Evolutionary conservation across 1,140 invertebrate genomes (phyloP).

Genomic region (Rhopalosiphum padi): DNA sequence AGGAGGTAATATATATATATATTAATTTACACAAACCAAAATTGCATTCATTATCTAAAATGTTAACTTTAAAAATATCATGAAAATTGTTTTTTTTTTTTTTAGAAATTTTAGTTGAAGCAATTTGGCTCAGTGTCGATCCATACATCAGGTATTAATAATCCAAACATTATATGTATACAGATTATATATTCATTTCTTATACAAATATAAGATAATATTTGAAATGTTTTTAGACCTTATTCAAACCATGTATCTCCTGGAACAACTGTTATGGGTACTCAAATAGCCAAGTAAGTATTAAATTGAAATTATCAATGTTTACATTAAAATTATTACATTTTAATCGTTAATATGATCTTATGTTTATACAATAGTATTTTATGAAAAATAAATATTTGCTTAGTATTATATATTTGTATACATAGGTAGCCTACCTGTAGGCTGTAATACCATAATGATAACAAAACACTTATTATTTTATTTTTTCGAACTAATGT

Average conservation of each 20-base stretch:
- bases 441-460: neutral
- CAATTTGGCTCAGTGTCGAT: constrained; percentile 74
- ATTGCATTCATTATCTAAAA: neutral
- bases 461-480: constrained; percentile 3
- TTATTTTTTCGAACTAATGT: neutral
- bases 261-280: constrained; percentile 70
- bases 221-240: constrained; percentile 60
- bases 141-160: constrained; percentile 72
- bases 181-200: neutral
- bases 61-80: neutral
- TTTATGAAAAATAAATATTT: neutral
- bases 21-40: neutral
- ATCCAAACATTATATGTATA: neutral
- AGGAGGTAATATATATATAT: constrained; percentile 67
- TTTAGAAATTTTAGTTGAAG: constrained; percentile 72
- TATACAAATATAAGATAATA: neutral
- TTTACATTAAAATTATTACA: neutral
- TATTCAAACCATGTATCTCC: constrained; percentile 63
- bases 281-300: constrained; percentile 70
- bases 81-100: constrained; percentile 57
- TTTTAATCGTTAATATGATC: neutral
- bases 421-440: neutral
- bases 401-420: neutral
- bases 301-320: neutral
- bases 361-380: neutral